Percentiles rank a stretch among this genome's conserved stretches.
phyloP scores from a whole-genome alignment of 2,113 vertebrate genomes.

The Gymnobelideus leadbeateri region DNA sequence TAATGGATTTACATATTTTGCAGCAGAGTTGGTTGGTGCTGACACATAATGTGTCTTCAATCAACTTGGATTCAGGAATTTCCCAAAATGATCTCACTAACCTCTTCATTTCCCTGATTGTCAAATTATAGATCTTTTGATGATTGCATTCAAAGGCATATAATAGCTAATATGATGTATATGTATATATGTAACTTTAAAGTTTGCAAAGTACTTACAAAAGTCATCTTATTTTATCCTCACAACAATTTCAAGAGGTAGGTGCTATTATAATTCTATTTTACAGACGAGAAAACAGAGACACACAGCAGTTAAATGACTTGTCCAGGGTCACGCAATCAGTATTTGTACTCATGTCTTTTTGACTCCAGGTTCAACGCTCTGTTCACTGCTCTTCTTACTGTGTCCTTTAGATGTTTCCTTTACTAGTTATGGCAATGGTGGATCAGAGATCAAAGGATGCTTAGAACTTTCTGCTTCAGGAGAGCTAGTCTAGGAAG shows the following conservation, averaged over 20 bases:
- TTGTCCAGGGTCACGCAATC: not conserved
- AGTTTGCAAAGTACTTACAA: too few relatives aligned
- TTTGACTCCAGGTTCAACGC: conserved; percentile 19
- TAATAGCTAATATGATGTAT: too few relatives aligned
- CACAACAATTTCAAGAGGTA: not conserved
- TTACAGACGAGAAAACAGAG: not conserved
- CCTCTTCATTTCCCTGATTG: not conserved
- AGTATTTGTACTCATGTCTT: not conserved
- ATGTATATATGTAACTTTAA: too few relatives aligned
- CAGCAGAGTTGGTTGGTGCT: not conserved
- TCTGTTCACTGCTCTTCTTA: conserved; percentile 57
- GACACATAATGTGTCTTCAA: not conserved
- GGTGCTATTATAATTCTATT: not conserved
- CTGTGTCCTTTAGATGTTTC: conserved; percentile 16
- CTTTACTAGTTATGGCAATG: conserved; percentile 39
- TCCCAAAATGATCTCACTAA: not conserved
- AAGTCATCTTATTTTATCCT: not conserved
- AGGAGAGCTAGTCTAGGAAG: conserved; percentile 52
- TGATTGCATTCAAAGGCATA: too few relatives aligned
- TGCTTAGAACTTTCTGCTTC: conserved; percentile 30
- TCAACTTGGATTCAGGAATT: not conserved
- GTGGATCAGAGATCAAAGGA: conserved; percentile 58
- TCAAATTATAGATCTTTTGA: not conserved
- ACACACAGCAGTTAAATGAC: not conserved
- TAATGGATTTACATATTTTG: not conserved